These are phyloP conservation scores for Parazoanthus darwini DNA, from an alignment of 92 coral and sea anemone species.

Conservation along the genomic window DNA sequence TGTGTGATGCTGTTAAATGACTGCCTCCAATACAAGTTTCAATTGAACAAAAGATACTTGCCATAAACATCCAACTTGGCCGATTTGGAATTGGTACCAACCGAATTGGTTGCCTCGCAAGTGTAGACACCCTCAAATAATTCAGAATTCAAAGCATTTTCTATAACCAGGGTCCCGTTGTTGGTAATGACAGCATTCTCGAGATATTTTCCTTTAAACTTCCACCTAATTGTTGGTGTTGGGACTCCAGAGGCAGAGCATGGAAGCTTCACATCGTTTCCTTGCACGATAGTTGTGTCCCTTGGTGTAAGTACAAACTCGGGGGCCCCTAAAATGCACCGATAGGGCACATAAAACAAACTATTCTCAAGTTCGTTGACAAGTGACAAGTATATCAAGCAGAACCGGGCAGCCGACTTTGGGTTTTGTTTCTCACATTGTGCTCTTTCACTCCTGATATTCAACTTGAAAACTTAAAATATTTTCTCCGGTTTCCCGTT, in stretches of 20 bases:
- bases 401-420: conserved; percentile 14
- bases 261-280: neutral
- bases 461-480: neutral
- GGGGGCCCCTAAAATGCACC: neutral
- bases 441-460: neutral
- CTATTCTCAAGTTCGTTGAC: neutral
- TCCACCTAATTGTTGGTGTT: conserved; percentile 31
- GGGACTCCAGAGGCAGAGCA: conserved; percentile 1
- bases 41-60: neutral
- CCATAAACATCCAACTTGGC: conserved; percentile 23
- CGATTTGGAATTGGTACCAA: neutral
- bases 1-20: no score
- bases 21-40: no score
- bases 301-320: conserved; percentile 19
- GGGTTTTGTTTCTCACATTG: neutral
- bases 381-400: conserved; percentile 16
- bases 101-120: conserved; percentile 24
- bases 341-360: neutral
- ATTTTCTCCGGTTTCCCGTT: neutral
- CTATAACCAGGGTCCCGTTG: conserved; percentile 34
- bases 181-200: neutral
- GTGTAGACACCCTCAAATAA: conserved; percentile 27
- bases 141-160: conserved; percentile 1
- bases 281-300: conserved; percentile 1
- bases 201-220: conserved; percentile 19